Evolutionary conservation across 2,113 vertebrate genomes (phyloP), one percentile per base, ranked within the genome.

Genomic region (Zosterops lateralis): DNA sequence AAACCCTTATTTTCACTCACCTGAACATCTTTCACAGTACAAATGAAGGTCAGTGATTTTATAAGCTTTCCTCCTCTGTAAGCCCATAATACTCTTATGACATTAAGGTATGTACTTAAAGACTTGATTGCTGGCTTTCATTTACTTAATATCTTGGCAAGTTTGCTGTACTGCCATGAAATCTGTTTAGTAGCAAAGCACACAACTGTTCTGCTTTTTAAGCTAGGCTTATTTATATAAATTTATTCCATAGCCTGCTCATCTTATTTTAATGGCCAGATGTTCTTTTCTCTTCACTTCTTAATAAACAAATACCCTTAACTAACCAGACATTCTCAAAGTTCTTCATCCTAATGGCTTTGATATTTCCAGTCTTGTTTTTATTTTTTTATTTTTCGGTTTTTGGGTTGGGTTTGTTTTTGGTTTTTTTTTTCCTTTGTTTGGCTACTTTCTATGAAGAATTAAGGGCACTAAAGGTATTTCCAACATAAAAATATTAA

Each of bases 221-320:
- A 92, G 94, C 84, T 73, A 56, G 60, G 78, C 66, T 95, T 95
- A 94, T 95, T 95, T 96, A 75, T 96, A 96, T 95, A 92, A 92
- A 96, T 95, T 82, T 87, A 95, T 95, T 96, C 94, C 91, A 91
- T 84, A 89, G 71, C 81, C 81, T 79, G 87, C 71, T 95, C 93
- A 61, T 95, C 94, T 95, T 93, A 87, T 89, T 95, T 96, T 94
- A 95, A 95, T 80, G 93, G 87, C 93, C 95, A 96, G 96, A 96
- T 95, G 94, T 96, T 96, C 95, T 89, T 93, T 93, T 93, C 87
- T 95, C 84, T 91, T 92, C 61, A 76, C 71, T 91, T 92, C 84
- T 89, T 93, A 95, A 95, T 89, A 95, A 91, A 95, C 89, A 92
- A 93, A 92, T 75, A 89, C 60, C 56, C 81, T 89, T 87, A 93